These are phyloP conservation scores for Novumbra hubbsi DNA, from an alignment of 2,797 vertebrate species.

Conservation along the genomic window DNA sequence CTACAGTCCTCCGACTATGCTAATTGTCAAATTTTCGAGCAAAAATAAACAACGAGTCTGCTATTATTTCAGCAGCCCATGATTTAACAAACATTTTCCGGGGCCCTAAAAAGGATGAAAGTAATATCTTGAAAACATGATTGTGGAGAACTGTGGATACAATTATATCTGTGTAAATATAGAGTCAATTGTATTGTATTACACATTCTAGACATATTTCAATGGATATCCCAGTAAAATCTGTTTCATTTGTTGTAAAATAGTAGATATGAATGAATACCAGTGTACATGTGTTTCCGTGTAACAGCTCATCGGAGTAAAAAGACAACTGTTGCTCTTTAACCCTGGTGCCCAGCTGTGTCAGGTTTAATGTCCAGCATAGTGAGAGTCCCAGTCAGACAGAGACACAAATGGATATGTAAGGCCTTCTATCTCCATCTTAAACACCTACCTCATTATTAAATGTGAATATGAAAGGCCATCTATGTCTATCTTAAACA, in stretches of 20 bases:
- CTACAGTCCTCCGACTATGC: too few species aligned
- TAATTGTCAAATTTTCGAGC: neutral
- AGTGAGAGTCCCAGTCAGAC: slow-evolving; percentile 43
- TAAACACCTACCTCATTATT: slow-evolving; percentile 7
- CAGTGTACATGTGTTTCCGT: neutral
- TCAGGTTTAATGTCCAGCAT: slow-evolving; percentile 18
- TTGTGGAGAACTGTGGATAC: too few species aligned
- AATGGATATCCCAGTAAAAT: too few species aligned
- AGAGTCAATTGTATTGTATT: too few species aligned
- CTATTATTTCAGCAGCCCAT: neutral
- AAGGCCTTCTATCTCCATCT: slow-evolving; percentile 32
- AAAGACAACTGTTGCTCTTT: slow-evolving; percentile 61
- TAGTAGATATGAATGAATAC: too few species aligned
- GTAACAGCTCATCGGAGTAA: slow-evolving; percentile 37
- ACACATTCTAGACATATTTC: too few species aligned
- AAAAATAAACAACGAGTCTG: neutral
- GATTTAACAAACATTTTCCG: neutral
- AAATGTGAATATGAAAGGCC: slow-evolving; percentile 7
- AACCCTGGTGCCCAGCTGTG: slow-evolving; percentile 36
- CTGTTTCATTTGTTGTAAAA: too few species aligned
- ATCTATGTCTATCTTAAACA: slow-evolving; percentile 14
- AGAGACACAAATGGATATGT: slow-evolving; percentile 30
- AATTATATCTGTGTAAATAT: too few species aligned
- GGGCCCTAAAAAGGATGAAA: too few species aligned
- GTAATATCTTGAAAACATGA: too few species aligned